phyloP scores from a whole-genome alignment of 2,888 invertebrate species.

The Barypeithes pellucidus region DNA sequence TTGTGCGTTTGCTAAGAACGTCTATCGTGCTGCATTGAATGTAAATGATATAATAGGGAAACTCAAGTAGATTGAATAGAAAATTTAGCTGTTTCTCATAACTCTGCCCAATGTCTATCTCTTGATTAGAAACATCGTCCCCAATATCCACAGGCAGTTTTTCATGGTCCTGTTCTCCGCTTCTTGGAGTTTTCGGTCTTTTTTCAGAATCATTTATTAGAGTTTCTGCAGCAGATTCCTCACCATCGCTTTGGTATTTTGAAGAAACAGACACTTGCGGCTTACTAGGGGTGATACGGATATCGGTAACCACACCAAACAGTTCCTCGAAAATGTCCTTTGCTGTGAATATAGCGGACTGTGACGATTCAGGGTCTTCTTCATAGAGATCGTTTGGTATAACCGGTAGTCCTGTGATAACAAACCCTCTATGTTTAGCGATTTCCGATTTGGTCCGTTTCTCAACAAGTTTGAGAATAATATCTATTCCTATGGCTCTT shows the following conservation, averaged over 20 bases:
- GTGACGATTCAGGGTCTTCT: conserved; percentile 67
- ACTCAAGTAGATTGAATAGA: conserved; percentile 63
- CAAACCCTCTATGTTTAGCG: conserved; percentile 76
- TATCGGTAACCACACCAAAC: conserved; percentile 56
- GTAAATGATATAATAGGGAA: conserved; percentile 73
- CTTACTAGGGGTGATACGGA: conserved; percentile 55
- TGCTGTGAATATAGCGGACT: conserved; percentile 68
- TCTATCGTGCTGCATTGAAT: conserved; percentile 74
- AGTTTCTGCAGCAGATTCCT: conserved; percentile 55
- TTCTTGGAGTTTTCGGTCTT: conserved; percentile 48
- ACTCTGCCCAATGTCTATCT: conserved; percentile 48
- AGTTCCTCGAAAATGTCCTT: conserved; percentile 68
- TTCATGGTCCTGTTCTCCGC: not conserved
- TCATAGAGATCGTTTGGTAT: conserved; percentile 71
- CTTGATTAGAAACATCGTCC: conserved; percentile 57
- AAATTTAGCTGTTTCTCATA: conserved; percentile 66
- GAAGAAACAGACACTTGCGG: conserved; percentile 57
- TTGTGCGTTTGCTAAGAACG: conserved; percentile 69
- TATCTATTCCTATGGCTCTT: conserved; percentile 72
- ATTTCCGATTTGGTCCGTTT: conserved; percentile 72
- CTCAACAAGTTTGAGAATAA: conserved; percentile 73
- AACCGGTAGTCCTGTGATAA: conserved; percentile 78
- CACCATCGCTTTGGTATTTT: conserved; percentile 52
- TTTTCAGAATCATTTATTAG: conserved; percentile 56
- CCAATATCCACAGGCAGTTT: conserved; percentile 9